phyloP scores from a whole-genome alignment of 2,888 invertebrate genomes.

The Agonopterix heracliana region DNA sequence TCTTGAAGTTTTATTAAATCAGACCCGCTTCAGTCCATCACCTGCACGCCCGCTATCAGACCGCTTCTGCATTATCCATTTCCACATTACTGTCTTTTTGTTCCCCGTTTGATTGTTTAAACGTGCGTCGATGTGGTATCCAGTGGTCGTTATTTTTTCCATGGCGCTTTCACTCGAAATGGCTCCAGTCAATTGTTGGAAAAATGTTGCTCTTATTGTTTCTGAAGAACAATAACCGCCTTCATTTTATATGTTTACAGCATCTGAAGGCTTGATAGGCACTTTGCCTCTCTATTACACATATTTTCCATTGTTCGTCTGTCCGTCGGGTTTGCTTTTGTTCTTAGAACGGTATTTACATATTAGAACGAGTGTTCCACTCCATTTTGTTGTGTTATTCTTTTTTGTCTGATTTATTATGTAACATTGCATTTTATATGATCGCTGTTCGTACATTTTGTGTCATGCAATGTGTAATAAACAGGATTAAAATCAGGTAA shows the following conservation, averaged over 20 bases:
- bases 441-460: too few relatives aligned
- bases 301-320: slow-evolving; percentile 44
- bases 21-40: slow-evolving; percentile 1
- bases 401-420: slow-evolving; percentile 4
- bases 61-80: slow-evolving; percentile 65
- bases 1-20: too few relatives aligned
- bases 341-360: slow-evolving; percentile 24
- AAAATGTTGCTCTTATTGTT: slow-evolving; percentile 73
- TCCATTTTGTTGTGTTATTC: slow-evolving; percentile 7
- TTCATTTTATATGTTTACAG: slow-evolving; percentile 72
- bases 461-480: too few relatives aligned
- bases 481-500: too few relatives aligned
- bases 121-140: slow-evolving; percentile 73
- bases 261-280: slow-evolving; percentile 65
- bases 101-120: slow-evolving; percentile 73
- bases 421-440: not conserved
- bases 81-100: slow-evolving; percentile 73
- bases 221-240: slow-evolving; percentile 69
- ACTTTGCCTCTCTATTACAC: slow-evolving; percentile 61
- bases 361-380: slow-evolving; percentile 8
- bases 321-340: slow-evolving; percentile 30
- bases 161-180: slow-evolving; percentile 66
- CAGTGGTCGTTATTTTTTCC: slow-evolving; percentile 65
- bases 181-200: slow-evolving; percentile 70
- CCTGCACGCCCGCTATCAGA: slow-evolving; percentile 11